Evolutionary conservation across 2,888 invertebrate species (phyloP).

Genomic region (Heteromurus nitidus): DNA sequence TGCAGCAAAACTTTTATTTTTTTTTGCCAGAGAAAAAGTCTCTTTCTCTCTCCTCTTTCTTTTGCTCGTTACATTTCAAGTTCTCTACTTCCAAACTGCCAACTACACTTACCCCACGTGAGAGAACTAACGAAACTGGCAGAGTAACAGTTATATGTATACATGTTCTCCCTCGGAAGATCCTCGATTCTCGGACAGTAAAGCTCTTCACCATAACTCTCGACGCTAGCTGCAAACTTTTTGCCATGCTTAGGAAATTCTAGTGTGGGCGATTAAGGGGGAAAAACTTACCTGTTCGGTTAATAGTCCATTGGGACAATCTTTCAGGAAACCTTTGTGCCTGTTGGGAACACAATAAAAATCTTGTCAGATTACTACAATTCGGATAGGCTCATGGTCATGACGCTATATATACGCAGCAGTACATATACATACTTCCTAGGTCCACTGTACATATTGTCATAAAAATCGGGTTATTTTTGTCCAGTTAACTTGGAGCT

Average conservation of each 20-base stretch:
- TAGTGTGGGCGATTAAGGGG: conserved; percentile 6
- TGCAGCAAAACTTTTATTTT: neutral
- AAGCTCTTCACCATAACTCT: neutral
- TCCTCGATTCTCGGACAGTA: neutral
- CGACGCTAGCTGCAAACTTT: neutral
- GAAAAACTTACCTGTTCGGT: conserved; percentile 67
- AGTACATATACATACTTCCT: no score
- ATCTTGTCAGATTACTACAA: conserved; percentile 22
- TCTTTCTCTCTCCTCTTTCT: neutral
- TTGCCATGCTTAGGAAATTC: neutral
- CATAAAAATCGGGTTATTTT: no score
- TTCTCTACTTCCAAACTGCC: conserved; percentile 1
- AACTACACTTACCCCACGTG: neutral
- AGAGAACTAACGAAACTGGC: neutral
- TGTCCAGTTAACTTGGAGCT: no score
- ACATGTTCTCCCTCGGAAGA: neutral
- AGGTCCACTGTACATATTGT: no score
- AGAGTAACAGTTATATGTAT: neutral
- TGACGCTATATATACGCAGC: no score
- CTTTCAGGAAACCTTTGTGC: conserved; percentile 65
- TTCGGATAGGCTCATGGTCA: no score
- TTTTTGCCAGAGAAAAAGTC: neutral
- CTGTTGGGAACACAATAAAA: conserved; percentile 49
- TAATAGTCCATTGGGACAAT: conserved; percentile 65
- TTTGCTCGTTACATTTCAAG: neutral